Evolutionary conservation across 2,888 invertebrate genomes (phyloP).

Genomic region (Tryphoninae sp.): DNA sequence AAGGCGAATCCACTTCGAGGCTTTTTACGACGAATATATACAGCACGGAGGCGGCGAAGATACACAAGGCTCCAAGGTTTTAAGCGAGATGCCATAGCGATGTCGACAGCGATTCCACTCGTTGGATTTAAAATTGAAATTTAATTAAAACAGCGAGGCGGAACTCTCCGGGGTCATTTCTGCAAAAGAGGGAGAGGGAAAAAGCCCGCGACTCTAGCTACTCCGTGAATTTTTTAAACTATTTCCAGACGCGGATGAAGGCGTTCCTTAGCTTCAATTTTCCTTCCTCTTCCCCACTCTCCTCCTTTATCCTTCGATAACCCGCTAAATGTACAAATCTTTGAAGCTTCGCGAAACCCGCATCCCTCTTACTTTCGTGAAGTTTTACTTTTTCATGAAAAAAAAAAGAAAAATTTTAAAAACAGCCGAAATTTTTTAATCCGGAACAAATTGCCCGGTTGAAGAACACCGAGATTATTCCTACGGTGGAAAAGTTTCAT

Average conservation of each 20-base stretch:
- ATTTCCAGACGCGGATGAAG: not conserved
- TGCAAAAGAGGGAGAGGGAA: slow-evolving; percentile 34
- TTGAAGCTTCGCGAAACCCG: not conserved
- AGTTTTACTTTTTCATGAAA: not conserved
- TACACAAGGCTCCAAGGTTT: not conserved
- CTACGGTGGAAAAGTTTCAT: slow-evolving; percentile 4
- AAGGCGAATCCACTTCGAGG: slow-evolving; percentile 16
- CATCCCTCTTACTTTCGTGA: not conserved
- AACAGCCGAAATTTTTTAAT: not conserved
- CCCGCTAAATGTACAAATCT: not conserved
- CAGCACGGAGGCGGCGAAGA: not conserved
- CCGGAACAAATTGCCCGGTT: not conserved
- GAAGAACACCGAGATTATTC: not conserved
- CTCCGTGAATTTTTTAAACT: slow-evolving; percentile 69
- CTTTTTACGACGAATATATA: slow-evolving; percentile 6
- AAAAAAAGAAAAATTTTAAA: not conserved
- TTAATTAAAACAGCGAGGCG: slow-evolving; percentile 63
- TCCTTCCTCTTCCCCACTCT: not conserved
- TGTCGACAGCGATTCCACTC: slow-evolving; percentile 19
- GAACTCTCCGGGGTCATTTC: not conserved
- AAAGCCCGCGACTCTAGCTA: slow-evolving; percentile 65
- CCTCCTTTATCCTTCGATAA: not conserved
- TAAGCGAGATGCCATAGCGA: slow-evolving; percentile 12
- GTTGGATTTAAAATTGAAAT: slow-evolving; percentile 70
- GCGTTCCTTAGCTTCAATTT: slow-evolving; percentile 6